Conservation (phyloP, 2,113 vertebrate genomes). For the Psittacula cyanocephala region DNA sequence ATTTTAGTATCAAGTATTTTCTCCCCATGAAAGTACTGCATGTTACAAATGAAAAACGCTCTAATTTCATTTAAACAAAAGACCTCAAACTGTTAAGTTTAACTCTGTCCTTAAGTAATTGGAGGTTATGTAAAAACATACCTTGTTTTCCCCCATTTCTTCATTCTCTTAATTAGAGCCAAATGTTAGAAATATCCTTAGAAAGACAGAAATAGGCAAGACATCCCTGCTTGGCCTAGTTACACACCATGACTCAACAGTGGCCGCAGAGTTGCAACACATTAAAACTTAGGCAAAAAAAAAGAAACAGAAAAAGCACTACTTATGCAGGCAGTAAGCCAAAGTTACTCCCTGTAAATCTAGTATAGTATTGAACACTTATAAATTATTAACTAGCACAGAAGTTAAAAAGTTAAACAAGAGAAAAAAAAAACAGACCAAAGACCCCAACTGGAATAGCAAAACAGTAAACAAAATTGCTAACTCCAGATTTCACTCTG, state of each 20-base stretch:
- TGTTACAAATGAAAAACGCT: neutral
- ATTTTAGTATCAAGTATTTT: neutral
- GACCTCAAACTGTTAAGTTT: neutral
- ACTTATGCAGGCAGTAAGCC: neutral
- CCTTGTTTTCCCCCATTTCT: conserved; percentile 14
- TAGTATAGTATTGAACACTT: neutral
- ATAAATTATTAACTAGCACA: neutral
- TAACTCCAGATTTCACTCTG: neutral
- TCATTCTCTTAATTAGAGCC: conserved; percentile 37
- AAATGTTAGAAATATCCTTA: conserved; percentile 54
- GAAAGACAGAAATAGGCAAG: conserved; percentile 51
- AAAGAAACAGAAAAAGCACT: neutral
- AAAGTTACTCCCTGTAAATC: conserved; percentile 2
- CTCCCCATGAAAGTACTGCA: neutral
- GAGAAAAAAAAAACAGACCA: neutral
- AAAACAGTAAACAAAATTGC: neutral
- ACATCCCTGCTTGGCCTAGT: conserved; percentile 35
- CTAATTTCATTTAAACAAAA: neutral
- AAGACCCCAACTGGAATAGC: neutral
- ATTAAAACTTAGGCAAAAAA: neutral
- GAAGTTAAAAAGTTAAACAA: neutral
- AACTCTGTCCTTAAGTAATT: conserved; percentile 4
- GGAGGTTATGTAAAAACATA: neutral
- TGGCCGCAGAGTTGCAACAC: conserved; percentile 20
- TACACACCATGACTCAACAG: conserved; percentile 46